These are phyloP conservation scores for Dendroctonus valens DNA, from an alignment of 1,140 invertebrate species.

Conservation along the genomic window DNA sequence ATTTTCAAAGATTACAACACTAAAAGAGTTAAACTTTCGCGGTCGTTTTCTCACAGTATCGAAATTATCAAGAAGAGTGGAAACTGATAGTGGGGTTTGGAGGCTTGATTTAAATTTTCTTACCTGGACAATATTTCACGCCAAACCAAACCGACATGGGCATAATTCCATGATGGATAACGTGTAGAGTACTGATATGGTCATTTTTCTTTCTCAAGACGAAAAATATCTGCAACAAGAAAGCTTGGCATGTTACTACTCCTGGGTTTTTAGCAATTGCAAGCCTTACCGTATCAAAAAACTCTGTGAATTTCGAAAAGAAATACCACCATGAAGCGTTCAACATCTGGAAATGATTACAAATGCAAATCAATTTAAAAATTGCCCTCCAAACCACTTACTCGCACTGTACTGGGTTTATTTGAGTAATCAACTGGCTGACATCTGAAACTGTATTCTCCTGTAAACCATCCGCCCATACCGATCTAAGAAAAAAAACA, in stretches of 20 bases:
- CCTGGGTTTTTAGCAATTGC: neutral
- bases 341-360: constrained; percentile 54
- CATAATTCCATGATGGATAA: constrained; percentile 92
- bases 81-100: no score
- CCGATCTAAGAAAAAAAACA: constrained; percentile 73
- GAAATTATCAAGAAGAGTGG: no score
- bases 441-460: constrained; percentile 88
- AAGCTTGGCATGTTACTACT: neutral
- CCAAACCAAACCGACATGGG: constrained; percentile 91
- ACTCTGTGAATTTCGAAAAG: constrained; percentile 93
- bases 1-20: neutral
- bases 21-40: no score
- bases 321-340: constrained; percentile 96
- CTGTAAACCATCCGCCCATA: constrained; percentile 79
- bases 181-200: constrained; percentile 83
- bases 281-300: constrained; percentile 88
- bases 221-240: constrained; percentile 69
- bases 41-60: no score
- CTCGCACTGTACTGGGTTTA: constrained; percentile 84
- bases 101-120: no score
- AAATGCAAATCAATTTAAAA: neutral
- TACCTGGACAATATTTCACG: constrained; percentile 86
- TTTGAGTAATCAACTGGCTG: constrained; percentile 93
- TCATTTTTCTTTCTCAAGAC: constrained; percentile 81
- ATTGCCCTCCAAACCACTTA: constrained; percentile 56